Evolutionary conservation across 2,113 vertebrate species (phyloP), one percentile per base, ranked within the genome.

Genomic region (Arothron firmamentum): DNA sequence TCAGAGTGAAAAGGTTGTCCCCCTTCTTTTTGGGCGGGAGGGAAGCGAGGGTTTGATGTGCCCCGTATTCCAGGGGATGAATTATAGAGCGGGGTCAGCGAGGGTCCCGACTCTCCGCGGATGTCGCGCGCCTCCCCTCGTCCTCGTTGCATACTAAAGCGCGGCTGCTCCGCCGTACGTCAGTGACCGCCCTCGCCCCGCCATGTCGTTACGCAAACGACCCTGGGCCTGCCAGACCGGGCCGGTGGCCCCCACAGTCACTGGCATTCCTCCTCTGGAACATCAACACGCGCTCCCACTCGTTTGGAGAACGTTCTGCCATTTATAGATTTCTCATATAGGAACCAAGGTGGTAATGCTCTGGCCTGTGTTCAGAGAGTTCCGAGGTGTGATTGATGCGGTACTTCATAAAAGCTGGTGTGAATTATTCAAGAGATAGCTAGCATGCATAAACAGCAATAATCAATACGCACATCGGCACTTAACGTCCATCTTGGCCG

Each of bases 81-180:
- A 92, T 92, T 89, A 92, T 92, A 88, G 84, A 92, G 77, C 75
- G 85, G 75, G 91, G 89, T 92, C 89, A 92, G 78, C 38, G 68
- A 83, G 88, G 90, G 89, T 90, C 86, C 78, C 48, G 75, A 80
- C 79, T 85, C 87, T 90, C 88, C 79, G 72, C 67, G 83, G 88
- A 88, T 88, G 90, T 88, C 83, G 66, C 86, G 71, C 64, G 72
- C 62, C 74, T 80, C 76, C 74, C 80, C 69, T 80, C 75, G 81
- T 64, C 74, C 81, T 74, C 70, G 55, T 75, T 78, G 90, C 88
- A 91, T 91, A 90, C 83, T 90, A 91, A 90, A 81, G 70, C 34
- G 52, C 66, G 43, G 75, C 48, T 66, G 65, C 74, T 57, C 63
- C 80, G 79, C 80, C 82, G 74, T 65, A 85, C 78, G 77, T 85